phyloP scores from a whole-genome alignment of 2,113 vertebrate genomes.

The Myrmecophaga tridactyla region DNA sequence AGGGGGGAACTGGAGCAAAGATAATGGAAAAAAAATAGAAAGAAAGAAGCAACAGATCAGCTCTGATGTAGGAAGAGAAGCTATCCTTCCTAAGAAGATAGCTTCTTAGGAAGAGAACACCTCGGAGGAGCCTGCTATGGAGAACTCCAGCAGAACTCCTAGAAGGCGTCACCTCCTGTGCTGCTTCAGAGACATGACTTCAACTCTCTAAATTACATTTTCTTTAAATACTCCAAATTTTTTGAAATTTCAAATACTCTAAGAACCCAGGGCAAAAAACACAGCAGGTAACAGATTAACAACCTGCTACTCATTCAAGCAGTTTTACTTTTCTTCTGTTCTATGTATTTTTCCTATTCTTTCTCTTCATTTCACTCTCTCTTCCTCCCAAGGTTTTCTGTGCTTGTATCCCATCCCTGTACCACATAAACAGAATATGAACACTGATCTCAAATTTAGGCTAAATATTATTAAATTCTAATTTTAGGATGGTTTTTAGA shows the following conservation, averaged over 20 bases:
- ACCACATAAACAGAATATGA: background rate
- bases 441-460: background rate
- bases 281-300: background rate
- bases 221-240: background rate
- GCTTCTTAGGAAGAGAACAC: too few relatives aligned
- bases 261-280: background rate
- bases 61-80: too few relatives aligned
- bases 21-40: background rate
- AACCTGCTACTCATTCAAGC: background rate
- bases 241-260: background rate
- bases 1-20: background rate
- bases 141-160: background rate
- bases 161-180: background rate
- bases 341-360: background rate
- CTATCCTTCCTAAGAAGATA: background rate
- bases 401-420: background rate
- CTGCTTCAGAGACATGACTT: background rate
- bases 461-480: background rate
- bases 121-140: too few relatives aligned
- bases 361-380: background rate
- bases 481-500: background rate
- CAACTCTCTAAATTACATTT: background rate
- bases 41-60: background rate
- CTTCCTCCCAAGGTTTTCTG: background rate
- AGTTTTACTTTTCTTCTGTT: background rate